Evolutionary conservation across 2,888 invertebrate species (phyloP), one percentile per base, ranked within the genome.

Genomic region (Plagodis dolabraria): DNA sequence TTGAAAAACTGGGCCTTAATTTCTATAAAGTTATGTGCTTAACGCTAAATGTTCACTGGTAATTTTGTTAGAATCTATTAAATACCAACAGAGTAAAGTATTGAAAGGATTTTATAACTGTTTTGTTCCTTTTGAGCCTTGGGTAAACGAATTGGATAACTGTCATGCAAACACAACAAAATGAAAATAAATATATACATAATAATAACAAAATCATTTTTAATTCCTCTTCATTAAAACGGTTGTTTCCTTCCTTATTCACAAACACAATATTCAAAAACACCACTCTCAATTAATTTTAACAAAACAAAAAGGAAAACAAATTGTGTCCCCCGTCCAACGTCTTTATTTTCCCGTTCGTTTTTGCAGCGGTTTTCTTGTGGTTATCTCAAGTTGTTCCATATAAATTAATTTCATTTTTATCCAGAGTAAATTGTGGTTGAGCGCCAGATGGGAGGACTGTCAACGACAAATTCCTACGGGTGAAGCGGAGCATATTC

Each of bases 401-500:
- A 53, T 43, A 57, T 60, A 74, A 77, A 78, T 77, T 79, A 80
- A 77, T 79, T 80, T 72, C 64, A 74, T 77, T 77, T 79, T 79
- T 76, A 72, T 74, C 47, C 57, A 48, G 47, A 62, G 56, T 48
- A 64, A 69, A 68, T 62, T 59, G 67, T 49, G 67, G 61, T 63
- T 67, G 66, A 67, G 63, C 57, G 64, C 64, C 80, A 80, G 80
- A 70, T 74, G 79, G 57, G 70, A 65, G 71, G 68, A 72, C 69
- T 77, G 81, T 77, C 78, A 76, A 58, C 73, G 70, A 73, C 79
- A 81, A 77, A 80, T 79, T 77, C 76, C 74, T 73, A 51, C 44
- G 69, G 70, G 68, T 57, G 58, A 67, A 59, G 59, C 53, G 59
- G 62, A 10, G 52, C 69, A 67, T 66, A 69, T 65, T 69, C 48